These are phyloP conservation scores for Muscicapa striata DNA, from an alignment of 2,797 vertebrate genomes.

Conservation along the genomic window DNA sequence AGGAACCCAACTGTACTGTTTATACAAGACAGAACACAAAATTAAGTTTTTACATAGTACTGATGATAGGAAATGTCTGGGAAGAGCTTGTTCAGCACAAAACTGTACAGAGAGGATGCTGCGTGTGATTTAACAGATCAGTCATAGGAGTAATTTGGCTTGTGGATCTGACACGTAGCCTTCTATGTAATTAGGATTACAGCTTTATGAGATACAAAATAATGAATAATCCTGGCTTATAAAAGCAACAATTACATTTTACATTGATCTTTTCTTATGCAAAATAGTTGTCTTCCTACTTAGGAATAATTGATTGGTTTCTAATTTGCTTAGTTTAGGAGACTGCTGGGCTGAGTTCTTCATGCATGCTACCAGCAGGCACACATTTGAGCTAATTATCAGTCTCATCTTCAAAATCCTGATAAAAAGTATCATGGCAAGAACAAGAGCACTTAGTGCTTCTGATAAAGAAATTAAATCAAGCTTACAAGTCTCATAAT, in stretches of 20 bases:
- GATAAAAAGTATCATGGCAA: neutral
- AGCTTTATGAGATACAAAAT: neutral
- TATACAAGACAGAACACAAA: neutral
- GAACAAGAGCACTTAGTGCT: neutral
- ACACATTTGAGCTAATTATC: neutral
- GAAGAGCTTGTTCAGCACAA: neutral
- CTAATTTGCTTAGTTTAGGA: neutral
- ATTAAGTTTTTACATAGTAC: neutral
- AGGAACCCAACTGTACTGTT: neutral
- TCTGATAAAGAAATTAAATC: neutral
- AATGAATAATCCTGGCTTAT: constrained; percentile 16
- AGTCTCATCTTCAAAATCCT: neutral
- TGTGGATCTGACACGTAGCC: neutral
- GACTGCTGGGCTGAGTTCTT: neutral
- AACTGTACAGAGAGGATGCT: neutral
- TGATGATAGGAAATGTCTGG: neutral
- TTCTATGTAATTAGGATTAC: constrained; percentile 16
- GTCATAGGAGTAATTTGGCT: neutral
- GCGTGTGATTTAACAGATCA: neutral
- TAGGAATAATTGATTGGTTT: constrained; percentile 1
- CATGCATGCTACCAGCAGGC: neutral
- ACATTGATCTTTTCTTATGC: neutral
- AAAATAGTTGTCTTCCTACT: neutral
- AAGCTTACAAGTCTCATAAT: neutral
- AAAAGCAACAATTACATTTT: constrained; percentile 21